Evolutionary conservation across 2,888 invertebrate genomes (phyloP), one percentile per base, ranked within the genome.

Genomic region (Campoplex capitator): DNA sequence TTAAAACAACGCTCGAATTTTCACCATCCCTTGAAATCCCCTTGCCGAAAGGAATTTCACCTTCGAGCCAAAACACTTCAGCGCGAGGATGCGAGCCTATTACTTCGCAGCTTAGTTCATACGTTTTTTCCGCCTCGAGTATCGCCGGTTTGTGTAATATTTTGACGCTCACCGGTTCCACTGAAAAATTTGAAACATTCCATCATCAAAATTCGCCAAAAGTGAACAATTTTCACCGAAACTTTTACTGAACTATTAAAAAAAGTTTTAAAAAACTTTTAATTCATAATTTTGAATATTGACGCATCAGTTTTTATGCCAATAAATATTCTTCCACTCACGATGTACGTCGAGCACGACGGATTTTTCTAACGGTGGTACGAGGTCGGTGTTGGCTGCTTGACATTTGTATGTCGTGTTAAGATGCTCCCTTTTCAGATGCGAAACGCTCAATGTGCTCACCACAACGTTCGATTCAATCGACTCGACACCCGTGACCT

Each of bases 371-470:
- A 97, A 96, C 9, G 98, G 98, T 93, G 97, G 96, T 94, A 97
- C 97, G 87, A 98, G 96, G 94, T 98, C 97, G 68, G 98, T 98
- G 94, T 98, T 98, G 84, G 97, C 97, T 16, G 98, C 98, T 94
- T 97, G 97, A 93, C 98, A 98, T 94, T 97, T 97, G 95, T 97
- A 98, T 51, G 97, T 97, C 62, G 97, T 97, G 94, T 98, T 98
- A 84, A 98, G 96, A 91, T 98, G 97, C 87, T 96, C 96, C 89
- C 98, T 95, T 89, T 96, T 96, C 81, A 98, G 96, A 89, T 96
- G 96, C 28, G 96, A 96, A 89, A 98, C 96, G 93, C 97, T 97
- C 90, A 98, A 95, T 85, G 97, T 96, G 95, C 97, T 98, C 85
- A 97, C 97, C 67, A 97, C 97, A 79, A 98, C 97, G 93, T 97